Base-by-base conservation (phyloP, 2,113 vertebrate species). In the Salvelinus alpinus region DNA sequence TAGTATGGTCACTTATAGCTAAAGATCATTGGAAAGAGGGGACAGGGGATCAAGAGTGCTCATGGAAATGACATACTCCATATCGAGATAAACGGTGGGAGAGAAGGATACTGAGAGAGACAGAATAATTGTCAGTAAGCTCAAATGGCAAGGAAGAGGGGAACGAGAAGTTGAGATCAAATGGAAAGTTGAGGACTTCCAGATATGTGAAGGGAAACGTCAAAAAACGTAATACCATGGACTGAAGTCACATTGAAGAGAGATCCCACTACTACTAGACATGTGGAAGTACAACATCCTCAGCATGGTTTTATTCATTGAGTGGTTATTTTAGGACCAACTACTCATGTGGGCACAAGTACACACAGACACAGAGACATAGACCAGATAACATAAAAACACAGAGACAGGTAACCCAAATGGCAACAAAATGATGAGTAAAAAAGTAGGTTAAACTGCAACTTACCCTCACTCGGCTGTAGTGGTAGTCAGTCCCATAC, bases 401-500 rank as follows among this genome's bases (percentile, higher is more conserved):
- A 66, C 24, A 66, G 25, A 65, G 24, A 14, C 64, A 66, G 64
- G 57, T n/a, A 60, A 62, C n/a, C 25, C 25, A 66, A 25, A 64
- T 24, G 18, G 24, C 5, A 4, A 22, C 5, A 18, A 22, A 62
- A 66, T 66, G 1, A 66, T 7, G 3, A 66, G 25, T 4, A 14
- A 29, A 29, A 24, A 3, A 29, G 1, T 66, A 13, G 13, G 25
- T n/a, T 47, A 22, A 22, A 44, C 13, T 34, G 5, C 75, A 66
- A 78, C 86, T 87, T 16, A 87, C 86, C 79, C 16, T 77, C 64
- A 72, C 12, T 77, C 1, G 11, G 67, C 6, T 29, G 59, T 69
- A 68, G 1, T 34, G 71, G 62, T 64, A 8, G 70, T 70, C 11
- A 44, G 64, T 29, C 67, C 65, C 70, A 71, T 13, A 44, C 69